These are phyloP conservation scores for Ptyas mucosa DNA, from an alignment of 2,113 vertebrate genomes.

Conservation along the genomic window DNA sequence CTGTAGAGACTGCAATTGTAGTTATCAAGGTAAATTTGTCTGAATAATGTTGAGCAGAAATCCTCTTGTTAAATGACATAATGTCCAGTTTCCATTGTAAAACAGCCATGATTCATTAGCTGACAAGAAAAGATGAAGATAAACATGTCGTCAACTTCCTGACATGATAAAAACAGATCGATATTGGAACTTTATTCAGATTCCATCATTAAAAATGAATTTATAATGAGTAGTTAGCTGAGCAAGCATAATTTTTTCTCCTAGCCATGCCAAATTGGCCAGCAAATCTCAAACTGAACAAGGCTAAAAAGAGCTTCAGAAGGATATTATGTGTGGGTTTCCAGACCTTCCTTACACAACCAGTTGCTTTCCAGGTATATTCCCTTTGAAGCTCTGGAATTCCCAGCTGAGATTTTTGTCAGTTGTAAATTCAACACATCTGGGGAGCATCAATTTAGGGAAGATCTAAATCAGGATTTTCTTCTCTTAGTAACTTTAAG, in stretches of 20 bases:
- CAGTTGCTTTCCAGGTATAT: background rate
- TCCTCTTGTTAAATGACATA: background rate
- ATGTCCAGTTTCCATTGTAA: background rate
- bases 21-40: background rate
- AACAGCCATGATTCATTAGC: rapidly evolving
- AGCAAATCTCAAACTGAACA: background rate
- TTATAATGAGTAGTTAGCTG: background rate
- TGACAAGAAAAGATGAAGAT: background rate
- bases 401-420: background rate
- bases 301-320: background rate
- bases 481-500: background rate
- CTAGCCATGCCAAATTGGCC: background rate
- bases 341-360: background rate
- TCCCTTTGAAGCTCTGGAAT: background rate
- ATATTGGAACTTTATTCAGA: background rate
- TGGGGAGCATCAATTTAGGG: background rate
- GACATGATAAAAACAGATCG: background rate
- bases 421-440: background rate
- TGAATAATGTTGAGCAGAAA: background rate
- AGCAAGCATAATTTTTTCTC: background rate
- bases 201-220: background rate
- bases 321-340: background rate
- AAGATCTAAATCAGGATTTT: background rate
- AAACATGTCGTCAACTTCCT: background rate
- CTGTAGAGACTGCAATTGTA: background rate